These are phyloP conservation scores for Griposia aprilina DNA, from an alignment of 2,888 invertebrate genomes.

Conservation along the genomic window DNA sequence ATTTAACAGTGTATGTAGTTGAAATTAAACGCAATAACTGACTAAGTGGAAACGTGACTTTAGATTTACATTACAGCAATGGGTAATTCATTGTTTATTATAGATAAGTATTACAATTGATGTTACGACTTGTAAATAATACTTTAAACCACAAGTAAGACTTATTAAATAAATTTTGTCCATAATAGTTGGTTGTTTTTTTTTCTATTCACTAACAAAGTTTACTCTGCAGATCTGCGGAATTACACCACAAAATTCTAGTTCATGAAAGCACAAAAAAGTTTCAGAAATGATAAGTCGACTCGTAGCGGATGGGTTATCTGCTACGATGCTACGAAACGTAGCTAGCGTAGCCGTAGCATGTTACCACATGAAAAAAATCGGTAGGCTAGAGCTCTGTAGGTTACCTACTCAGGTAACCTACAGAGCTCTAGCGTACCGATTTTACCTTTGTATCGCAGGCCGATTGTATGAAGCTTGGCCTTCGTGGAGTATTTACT, in stretches of 20 bases:
- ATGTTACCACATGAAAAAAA: neutral
- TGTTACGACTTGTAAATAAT: constrained; percentile 66
- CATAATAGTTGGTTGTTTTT: constrained; percentile 51
- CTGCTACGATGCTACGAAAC: constrained; percentile 34
- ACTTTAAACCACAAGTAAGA: constrained; percentile 66
- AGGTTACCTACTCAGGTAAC: too few species aligned
- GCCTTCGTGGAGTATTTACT: neutral
- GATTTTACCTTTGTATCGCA: neutral
- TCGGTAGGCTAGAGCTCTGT: too few species aligned
- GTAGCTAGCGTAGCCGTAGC: constrained; percentile 20
- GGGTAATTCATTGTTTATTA: constrained; percentile 54
- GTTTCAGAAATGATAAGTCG: constrained; percentile 21
- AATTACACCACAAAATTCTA: neutral
- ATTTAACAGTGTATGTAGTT: constrained; percentile 17
- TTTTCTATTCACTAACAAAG: neutral
- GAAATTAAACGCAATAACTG: constrained; percentile 29
- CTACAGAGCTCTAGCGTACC: constrained; percentile 6
- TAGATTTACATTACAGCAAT: constrained; percentile 47
- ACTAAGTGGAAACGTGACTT: constrained; percentile 38
- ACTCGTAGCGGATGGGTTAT: constrained; percentile 33
- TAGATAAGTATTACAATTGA: constrained; percentile 61
- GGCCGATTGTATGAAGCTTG: neutral
- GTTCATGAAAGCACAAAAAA: neutral
- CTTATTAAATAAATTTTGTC: constrained; percentile 69
- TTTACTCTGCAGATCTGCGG: neutral